Conservation (phyloP, 2,888 invertebrate species). For the Drosophila yooni region DNA sequence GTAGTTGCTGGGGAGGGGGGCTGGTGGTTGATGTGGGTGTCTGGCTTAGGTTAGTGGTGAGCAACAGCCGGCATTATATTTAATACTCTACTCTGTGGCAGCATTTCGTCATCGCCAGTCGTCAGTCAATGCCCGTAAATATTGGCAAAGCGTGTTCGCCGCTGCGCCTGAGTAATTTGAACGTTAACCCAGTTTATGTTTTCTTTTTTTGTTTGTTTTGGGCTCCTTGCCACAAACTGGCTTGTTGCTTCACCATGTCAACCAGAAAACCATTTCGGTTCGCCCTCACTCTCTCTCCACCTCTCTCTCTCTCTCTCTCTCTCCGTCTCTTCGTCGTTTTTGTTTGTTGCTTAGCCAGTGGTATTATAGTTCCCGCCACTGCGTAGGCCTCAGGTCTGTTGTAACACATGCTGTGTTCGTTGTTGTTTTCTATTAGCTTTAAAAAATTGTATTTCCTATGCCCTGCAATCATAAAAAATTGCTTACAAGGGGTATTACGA, state of each 20-base stretch:
- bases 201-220: background rate
- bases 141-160: slow-evolving; percentile 45
- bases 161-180: slow-evolving; percentile 34
- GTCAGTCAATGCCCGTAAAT: slow-evolving; percentile 47
- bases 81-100: slow-evolving; percentile 9
- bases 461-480: background rate
- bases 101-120: slow-evolving; percentile 69
- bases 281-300: background rate
- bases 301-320: background rate
- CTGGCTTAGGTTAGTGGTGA: slow-evolving; percentile 26
- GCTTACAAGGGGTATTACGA: background rate
- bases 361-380: slow-evolving; percentile 30
- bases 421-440: slow-evolving; percentile 7
- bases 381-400: background rate
- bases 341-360: slow-evolving; percentile 42
- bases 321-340: background rate
- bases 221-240: slow-evolving; percentile 16
- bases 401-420: slow-evolving; percentile 39
- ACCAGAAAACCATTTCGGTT: background rate
- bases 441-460: background rate
- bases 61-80: slow-evolving; percentile 19
- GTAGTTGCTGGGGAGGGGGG: background rate
- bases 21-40: background rate
- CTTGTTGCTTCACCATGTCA: slow-evolving; percentile 52
- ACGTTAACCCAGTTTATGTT: slow-evolving; percentile 48